These are phyloP conservation scores for Chrosomus eos DNA, from an alignment of 2,797 vertebrate genomes.

Conservation along the genomic window DNA sequence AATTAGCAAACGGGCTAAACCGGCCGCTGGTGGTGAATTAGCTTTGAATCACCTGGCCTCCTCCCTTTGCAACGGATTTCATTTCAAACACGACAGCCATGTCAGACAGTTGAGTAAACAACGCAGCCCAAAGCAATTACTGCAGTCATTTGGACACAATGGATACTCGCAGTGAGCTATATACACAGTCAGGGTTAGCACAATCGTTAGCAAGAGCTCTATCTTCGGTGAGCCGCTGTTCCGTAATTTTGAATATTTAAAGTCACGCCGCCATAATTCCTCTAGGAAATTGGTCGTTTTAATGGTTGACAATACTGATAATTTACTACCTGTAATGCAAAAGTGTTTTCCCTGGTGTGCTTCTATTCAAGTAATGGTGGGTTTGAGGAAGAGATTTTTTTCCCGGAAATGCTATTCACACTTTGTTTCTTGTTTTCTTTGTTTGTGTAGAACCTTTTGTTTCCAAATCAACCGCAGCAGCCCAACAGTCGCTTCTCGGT, in stretches of 20 bases:
- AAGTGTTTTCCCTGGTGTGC: background rate
- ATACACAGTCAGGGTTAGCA: conserved; percentile 10
- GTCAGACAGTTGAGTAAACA: conserved; percentile 49
- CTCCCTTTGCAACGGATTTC: conserved; percentile 36
- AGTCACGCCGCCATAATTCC: background rate
- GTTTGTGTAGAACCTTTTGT: conserved; percentile 90
- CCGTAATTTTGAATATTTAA: conserved; percentile 1
- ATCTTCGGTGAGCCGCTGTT: conserved; percentile 3
- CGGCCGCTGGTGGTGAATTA: conserved; percentile 68
- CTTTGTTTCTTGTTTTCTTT: conserved; percentile 46
- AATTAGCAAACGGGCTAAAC: conserved; percentile 79
- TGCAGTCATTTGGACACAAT: conserved; percentile 31
- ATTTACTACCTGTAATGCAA: background rate
- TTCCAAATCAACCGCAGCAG: conserved; percentile 97
- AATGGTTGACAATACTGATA: background rate
- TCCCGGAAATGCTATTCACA: background rate
- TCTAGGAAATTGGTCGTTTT: background rate
- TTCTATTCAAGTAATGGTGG: background rate
- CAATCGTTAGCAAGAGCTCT: conserved; percentile 11
- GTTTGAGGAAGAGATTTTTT: background rate
- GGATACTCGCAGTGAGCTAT: conserved; percentile 14
- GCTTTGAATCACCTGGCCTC: conserved; percentile 22
- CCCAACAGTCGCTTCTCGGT: conserved; percentile 93
- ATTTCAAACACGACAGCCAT: conserved; percentile 36
- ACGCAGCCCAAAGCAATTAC: conserved; percentile 37